These are phyloP conservation scores for Epinephelus malabaricus DNA, from an alignment of 2,797 vertebrate genomes.

Conservation along the genomic window DNA sequence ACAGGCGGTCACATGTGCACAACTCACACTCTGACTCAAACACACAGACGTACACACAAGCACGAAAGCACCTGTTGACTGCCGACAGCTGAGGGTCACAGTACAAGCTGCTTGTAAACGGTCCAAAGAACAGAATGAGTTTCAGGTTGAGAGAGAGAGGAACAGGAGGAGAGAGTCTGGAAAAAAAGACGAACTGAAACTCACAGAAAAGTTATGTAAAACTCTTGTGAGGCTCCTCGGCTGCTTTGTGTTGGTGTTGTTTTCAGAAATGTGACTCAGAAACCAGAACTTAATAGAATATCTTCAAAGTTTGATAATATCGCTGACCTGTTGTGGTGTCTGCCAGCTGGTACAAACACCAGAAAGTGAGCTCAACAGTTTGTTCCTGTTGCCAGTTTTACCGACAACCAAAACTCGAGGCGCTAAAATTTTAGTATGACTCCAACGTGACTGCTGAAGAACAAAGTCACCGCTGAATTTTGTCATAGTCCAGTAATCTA, in stretches of 20 bases:
- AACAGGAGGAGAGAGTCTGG: conserved; percentile 40
- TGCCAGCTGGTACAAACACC: conserved; percentile 4
- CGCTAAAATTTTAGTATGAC: too few relatives aligned
- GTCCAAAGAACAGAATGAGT: conserved; percentile 67
- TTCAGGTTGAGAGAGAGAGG: conserved; percentile 53
- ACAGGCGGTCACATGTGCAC: conserved; percentile 38
- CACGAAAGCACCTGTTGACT: conserved; percentile 77
- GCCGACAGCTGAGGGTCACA: conserved; percentile 83
- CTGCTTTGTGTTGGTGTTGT: neutral
- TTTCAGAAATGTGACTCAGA: neutral
- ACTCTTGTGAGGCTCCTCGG: neutral
- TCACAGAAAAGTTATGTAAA: neutral
- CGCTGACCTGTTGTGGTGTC: neutral
- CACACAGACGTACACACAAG: conserved; percentile 24
- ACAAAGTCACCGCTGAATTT: too few relatives aligned
- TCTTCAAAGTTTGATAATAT: neutral
- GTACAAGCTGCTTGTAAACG: conserved; percentile 75
- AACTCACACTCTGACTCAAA: conserved; percentile 5
- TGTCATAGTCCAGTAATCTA: neutral
- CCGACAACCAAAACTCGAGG: too few relatives aligned
- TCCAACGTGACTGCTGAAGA: too few relatives aligned
- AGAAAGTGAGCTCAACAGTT: conserved; percentile 19
- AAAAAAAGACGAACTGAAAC: conserved; percentile 31
- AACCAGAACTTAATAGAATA: neutral
- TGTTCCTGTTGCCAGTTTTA: neutral